These are phyloP conservation scores for Toxotes chatareus DNA, from an alignment of 2,113 vertebrate genomes.

Conservation along the genomic window DNA sequence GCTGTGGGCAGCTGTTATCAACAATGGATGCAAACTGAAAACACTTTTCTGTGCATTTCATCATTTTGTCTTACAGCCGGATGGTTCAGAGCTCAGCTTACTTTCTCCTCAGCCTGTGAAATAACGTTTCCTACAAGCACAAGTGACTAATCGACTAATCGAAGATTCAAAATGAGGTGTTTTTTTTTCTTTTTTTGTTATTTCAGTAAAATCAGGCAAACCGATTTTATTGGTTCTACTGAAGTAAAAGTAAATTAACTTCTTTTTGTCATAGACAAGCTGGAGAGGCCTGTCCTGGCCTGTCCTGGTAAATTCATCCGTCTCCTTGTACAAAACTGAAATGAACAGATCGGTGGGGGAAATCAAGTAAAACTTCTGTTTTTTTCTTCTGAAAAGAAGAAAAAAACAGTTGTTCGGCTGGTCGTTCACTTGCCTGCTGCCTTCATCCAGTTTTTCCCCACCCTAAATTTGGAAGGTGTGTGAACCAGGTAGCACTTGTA, in stretches of 20 bases:
- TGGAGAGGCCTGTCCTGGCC: neutral
- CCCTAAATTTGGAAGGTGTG: neutral
- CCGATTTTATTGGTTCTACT: neutral
- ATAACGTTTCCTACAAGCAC: slow-evolving; percentile 34
- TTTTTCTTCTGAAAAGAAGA: neutral
- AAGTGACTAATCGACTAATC: neutral
- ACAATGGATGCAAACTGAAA: slow-evolving; percentile 51
- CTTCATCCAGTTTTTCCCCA: neutral
- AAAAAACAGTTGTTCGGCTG: no score
- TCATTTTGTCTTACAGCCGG: neutral
- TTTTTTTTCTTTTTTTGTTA: neutral
- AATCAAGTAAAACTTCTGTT: slow-evolving; percentile 14
- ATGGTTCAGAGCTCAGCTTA: slow-evolving; percentile 20
- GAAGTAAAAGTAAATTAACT: slow-evolving; percentile 8
- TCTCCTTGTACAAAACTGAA: slow-evolving; percentile 3
- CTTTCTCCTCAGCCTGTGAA: slow-evolving; percentile 17
- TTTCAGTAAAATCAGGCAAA: slow-evolving; percentile 16
- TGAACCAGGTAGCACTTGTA: slow-evolving; percentile 20
- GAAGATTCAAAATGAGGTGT: slow-evolving; percentile 4
- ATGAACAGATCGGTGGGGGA: neutral
- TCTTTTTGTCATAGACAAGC: neutral
- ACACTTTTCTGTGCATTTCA: neutral
- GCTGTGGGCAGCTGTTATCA: slow-evolving; percentile 42
- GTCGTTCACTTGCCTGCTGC: neutral
- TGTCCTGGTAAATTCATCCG: neutral